Conservation (phyloP, 2,888 invertebrate species). For the Merodon equestris region DNA sequence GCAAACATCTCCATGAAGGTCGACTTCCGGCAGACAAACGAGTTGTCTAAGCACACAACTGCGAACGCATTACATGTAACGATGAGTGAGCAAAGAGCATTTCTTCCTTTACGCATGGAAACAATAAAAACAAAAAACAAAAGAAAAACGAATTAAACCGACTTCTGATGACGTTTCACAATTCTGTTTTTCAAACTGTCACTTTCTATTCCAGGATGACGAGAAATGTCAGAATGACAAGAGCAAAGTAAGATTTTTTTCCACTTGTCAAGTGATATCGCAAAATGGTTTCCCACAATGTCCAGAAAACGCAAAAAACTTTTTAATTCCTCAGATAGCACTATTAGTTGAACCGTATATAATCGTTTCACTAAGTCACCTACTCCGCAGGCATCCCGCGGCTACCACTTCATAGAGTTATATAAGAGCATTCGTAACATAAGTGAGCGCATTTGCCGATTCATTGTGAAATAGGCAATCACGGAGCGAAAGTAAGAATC, state of each 20-base stretch:
- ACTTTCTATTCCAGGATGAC: background rate
- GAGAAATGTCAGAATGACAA: conserved; percentile 17
- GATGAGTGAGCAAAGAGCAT: conserved; percentile 11
- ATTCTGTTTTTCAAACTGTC: background rate
- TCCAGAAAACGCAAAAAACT: background rate
- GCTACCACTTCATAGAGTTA: conserved; percentile 27
- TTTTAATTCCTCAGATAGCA: background rate
- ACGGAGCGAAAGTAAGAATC: conserved; percentile 14
- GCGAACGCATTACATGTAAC: conserved; percentile 4
- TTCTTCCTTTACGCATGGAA: background rate
- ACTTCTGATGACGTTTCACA: conserved; percentile 18
- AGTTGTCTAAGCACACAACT: conserved; percentile 5
- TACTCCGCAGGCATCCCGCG: too few relatives aligned
- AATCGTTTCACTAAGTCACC: too few relatives aligned
- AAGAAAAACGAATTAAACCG: background rate
- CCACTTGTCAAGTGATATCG: conserved; percentile 36
- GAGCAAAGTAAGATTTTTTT: too few relatives aligned
- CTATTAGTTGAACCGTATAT: too few relatives aligned
- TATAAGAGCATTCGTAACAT: too few relatives aligned
- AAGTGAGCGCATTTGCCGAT: too few relatives aligned
- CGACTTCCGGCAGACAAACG: conserved; percentile 10
- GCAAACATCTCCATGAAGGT: conserved; percentile 18
- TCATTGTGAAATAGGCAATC: conserved; percentile 51
- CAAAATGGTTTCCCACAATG: background rate
- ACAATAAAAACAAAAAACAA: conserved; percentile 11